Percentiles rank a stretch among this genome's conserved stretches.
These are phyloP conservation scores for Parotocinclus haroldoi DNA, from an alignment of 2,797 vertebrate genomes.

Conservation along the genomic window DNA sequence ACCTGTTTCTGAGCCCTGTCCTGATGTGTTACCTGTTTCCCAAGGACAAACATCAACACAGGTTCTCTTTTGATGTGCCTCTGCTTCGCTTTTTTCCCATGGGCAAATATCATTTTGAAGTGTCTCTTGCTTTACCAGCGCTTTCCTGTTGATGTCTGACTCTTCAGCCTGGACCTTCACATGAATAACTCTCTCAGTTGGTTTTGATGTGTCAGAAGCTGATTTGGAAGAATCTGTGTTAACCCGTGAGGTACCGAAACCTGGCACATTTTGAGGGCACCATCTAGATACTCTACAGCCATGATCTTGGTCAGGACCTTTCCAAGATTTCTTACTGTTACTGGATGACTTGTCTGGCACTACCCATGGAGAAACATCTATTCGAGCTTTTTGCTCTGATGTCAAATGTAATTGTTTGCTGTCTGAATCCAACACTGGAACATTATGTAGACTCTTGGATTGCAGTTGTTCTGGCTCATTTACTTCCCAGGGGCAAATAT, in stretches of 20 bases:
- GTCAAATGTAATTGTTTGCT: conserved; percentile 15
- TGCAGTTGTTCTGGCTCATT: conserved; percentile 48
- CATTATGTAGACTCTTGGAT: conserved; percentile 50
- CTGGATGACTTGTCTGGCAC: conserved; percentile 1
- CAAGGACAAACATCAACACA: conserved; percentile 40
- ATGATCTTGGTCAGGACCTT: conserved; percentile 14
- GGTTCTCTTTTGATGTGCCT: conserved; percentile 42
- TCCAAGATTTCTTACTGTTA: neutral
- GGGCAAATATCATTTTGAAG: conserved; percentile 9
- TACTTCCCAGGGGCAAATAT: conserved; percentile 66
- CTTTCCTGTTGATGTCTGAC: conserved; percentile 35
- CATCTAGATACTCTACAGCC: conserved; percentile 40
- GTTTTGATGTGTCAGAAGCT: conserved; percentile 36
- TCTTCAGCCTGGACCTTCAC: conserved; percentile 55
- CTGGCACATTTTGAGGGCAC: conserved; percentile 51
- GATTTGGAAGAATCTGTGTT: conserved; percentile 27
- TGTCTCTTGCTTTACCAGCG: conserved; percentile 11
- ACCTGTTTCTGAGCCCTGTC: conserved; percentile 26
- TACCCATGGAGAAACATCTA: conserved; percentile 14
- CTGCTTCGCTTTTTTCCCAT: conserved; percentile 17
- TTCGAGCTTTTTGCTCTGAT: conserved; percentile 6
- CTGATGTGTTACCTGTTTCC: conserved; percentile 27
- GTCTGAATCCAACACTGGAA: conserved; percentile 48
- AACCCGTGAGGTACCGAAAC: conserved; percentile 10
- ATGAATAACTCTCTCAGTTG: conserved; percentile 56